These are phyloP conservation scores for Enteromius mattozi DNA, from an alignment of 2,797 vertebrate species.

Conservation along the genomic window DNA sequence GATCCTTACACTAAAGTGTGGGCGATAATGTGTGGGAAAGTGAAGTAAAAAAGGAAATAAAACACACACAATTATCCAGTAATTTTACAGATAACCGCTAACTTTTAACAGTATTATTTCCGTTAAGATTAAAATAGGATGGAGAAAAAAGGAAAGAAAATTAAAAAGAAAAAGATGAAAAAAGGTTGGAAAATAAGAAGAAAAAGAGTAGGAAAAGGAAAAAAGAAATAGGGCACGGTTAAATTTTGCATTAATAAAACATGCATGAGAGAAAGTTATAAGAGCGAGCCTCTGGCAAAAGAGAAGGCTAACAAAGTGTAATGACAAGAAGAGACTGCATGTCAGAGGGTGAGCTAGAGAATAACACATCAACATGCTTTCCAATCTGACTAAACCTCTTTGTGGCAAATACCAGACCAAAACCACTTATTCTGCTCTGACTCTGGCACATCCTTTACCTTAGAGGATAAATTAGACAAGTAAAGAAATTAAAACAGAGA, in stretches of 20 bases:
- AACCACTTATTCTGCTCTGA: slow-evolving; percentile 15
- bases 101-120: not conserved
- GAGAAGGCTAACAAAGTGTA: not conserved
- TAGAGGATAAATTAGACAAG: slow-evolving; percentile 31
- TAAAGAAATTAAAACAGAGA: slow-evolving; percentile 34
- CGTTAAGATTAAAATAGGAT: slow-evolving; percentile 43
- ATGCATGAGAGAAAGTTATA: slow-evolving; percentile 4
- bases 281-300: slow-evolving; percentile 1
- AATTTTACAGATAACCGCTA: not conserved
- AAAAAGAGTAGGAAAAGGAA: slow-evolving; percentile 32
- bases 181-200: slow-evolving; percentile 21
- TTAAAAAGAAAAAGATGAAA: slow-evolving; percentile 32
- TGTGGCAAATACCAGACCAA: slow-evolving; percentile 49
- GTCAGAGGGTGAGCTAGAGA: slow-evolving; percentile 7
- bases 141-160: not conserved
- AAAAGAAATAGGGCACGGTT: not conserved
- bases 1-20: not conserved
- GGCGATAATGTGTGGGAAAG: not conserved
- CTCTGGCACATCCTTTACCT: slow-evolving; percentile 18
- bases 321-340: slow-evolving; percentile 8
- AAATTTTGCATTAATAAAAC: slow-evolving; percentile 9
- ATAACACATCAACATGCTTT: slow-evolving; percentile 33
- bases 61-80: not conserved
- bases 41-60: not conserved
- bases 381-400: slow-evolving; percentile 50